These are phyloP conservation scores for Masticophis lateralis DNA, from an alignment of 2,797 vertebrate genomes.

Conservation along the genomic window DNA sequence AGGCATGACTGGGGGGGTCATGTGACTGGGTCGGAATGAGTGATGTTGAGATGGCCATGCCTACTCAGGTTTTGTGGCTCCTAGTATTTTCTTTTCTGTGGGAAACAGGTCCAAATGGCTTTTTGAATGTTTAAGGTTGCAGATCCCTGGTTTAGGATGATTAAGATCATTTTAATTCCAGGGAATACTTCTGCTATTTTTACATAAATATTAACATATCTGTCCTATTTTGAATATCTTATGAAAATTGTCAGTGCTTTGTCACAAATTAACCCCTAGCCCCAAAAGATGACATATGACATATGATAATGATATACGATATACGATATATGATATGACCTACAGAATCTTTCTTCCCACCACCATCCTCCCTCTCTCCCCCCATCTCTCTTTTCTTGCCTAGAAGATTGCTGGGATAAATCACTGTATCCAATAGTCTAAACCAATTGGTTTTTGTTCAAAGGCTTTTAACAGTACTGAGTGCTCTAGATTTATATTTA, in stretches of 20 bases:
- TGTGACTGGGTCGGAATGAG: too few relatives aligned
- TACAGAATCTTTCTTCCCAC: not conserved
- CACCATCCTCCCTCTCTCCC: not conserved
- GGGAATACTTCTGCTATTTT: not conserved
- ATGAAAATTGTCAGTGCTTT: not conserved
- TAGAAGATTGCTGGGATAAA: not conserved
- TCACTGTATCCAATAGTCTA: not conserved
- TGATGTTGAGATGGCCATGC: too few relatives aligned
- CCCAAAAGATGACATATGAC: not conserved
- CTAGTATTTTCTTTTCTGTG: too few relatives aligned
- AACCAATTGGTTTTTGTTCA: not conserved
- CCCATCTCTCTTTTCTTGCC: not conserved
- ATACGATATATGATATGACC: too few relatives aligned
- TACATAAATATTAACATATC: not conserved
- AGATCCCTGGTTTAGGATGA: not conserved
- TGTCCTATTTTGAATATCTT: not conserved
- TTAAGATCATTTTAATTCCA: not conserved
- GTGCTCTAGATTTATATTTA: not conserved
- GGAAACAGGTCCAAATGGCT: too few relatives aligned
- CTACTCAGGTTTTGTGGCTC: too few relatives aligned
- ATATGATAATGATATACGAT: not conserved
- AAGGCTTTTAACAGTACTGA: not conserved
- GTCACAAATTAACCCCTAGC: not conserved
- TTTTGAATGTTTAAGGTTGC: too few relatives aligned
- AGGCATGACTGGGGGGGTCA: too few relatives aligned